A percentile compares a stretch with the other conserved stretches of the same genome.
These are phyloP conservation scores for Heterotis niloticus DNA, from an alignment of 2,113 vertebrate species.

Conservation along the genomic window DNA sequence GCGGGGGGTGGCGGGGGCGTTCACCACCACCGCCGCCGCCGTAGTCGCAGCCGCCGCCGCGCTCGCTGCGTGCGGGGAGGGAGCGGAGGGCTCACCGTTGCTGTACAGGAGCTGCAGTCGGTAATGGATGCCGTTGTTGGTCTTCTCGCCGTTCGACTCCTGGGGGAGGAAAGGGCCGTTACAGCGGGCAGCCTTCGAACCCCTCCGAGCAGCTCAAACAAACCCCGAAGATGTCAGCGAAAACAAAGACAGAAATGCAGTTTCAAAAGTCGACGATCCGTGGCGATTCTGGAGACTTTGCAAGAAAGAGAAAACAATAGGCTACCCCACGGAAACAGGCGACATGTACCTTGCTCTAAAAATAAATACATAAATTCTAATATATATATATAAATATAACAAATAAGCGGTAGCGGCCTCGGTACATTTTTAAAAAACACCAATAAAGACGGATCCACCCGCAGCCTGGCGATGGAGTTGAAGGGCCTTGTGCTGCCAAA, in stretches of 20 bases:
- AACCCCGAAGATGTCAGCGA: no score
- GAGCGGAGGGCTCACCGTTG: constrained; percentile 73
- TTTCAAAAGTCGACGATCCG: no score
- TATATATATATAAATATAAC: no score
- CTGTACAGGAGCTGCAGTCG: constrained; percentile 97
- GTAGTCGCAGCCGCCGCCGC: no score
- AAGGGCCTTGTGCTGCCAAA: background rate
- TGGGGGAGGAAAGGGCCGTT: constrained; percentile 63
- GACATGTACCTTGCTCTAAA: no score
- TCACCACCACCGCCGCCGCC: background rate
- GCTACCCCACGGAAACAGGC: no score
- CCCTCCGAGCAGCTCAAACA: background rate
- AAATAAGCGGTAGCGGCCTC: no score
- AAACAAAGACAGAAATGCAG: no score
- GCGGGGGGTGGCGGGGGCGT: background rate
- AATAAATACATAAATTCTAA: no score
- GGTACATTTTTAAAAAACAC: background rate
- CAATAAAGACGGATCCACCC: background rate
- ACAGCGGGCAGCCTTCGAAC: constrained; percentile 35
- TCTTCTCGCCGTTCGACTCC: constrained; percentile 97
- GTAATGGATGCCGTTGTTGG: constrained; percentile 98
- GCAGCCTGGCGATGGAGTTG: background rate
- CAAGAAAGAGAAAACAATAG: no score
- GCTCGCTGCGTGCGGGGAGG: no score
- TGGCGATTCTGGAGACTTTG: no score